Evolutionary conservation across 2,888 invertebrate genomes (phyloP).

Genomic region (Elgonia sp.): DNA sequence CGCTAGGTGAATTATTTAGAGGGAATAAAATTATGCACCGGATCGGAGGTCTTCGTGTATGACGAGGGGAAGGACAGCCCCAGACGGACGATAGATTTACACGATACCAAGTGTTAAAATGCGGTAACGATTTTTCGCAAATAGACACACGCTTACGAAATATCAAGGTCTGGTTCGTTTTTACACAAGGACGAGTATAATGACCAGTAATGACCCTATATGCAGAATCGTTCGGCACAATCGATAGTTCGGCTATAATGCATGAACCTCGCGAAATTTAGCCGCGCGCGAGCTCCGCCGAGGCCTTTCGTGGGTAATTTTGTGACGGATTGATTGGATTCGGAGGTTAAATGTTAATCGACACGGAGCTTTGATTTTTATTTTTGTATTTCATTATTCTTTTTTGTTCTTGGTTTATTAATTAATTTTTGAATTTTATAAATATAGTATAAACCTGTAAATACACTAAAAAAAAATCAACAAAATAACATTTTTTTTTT

Average conservation of each 20-base stretch:
- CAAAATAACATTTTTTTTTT: too few species aligned
- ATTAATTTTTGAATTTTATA: not conserved
- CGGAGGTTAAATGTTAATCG: constrained; percentile 9
- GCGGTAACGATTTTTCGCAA: constrained; percentile 73
- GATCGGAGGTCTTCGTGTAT: constrained; percentile 8
- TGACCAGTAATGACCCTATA: constrained; percentile 75
- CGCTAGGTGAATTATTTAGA: constrained; percentile 46
- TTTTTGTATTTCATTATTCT: not conserved
- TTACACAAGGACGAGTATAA: constrained; percentile 73
- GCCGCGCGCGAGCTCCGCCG: constrained; percentile 37
- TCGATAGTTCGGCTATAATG: constrained; percentile 65
- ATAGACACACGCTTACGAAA: constrained; percentile 73
- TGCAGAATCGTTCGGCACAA: constrained; percentile 69
- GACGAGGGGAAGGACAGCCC: constrained; percentile 19
- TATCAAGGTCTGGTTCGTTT: constrained; percentile 73
- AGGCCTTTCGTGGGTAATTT: constrained; percentile 54
- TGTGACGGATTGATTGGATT: constrained; percentile 23
- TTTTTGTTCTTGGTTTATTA: not conserved
- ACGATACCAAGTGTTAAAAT: constrained; percentile 41
- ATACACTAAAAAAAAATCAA: too few species aligned
- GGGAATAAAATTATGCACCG: constrained; percentile 18
- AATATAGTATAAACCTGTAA: not conserved
- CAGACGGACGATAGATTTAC: constrained; percentile 3
- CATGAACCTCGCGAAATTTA: constrained; percentile 60
- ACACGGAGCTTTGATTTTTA: not conserved